These are phyloP conservation scores for Chymomyza costata DNA, from an alignment of 1,140 invertebrate genomes.

Conservation along the genomic window DNA sequence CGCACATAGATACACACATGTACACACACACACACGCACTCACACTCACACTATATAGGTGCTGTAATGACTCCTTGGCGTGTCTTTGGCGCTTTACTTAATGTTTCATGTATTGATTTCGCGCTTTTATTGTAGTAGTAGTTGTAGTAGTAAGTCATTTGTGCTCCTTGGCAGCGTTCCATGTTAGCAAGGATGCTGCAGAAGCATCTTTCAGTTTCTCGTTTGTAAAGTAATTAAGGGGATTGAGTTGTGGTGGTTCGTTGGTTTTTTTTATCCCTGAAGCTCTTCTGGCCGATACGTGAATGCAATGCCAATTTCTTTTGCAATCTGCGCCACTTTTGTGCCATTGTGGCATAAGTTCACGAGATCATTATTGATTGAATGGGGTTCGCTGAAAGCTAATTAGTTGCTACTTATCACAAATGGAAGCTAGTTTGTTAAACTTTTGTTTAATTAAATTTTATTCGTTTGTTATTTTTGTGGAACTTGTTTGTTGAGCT, in stretches of 20 bases:
- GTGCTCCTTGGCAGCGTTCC: slow-evolving; percentile 20
- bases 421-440: too few relatives aligned
- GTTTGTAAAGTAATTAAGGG: slow-evolving; percentile 60
- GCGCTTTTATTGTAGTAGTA: too few relatives aligned
- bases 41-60: slow-evolving; percentile 7
- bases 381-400: too few relatives aligned
- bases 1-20: too few relatives aligned
- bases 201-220: slow-evolving; percentile 27
- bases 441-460: too few relatives aligned
- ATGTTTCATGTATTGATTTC: slow-evolving; percentile 69
- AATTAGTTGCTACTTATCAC: too few relatives aligned
- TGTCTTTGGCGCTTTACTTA: slow-evolving; percentile 63
- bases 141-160: slow-evolving; percentile 1
- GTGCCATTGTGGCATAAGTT: too few relatives aligned
- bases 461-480: too few relatives aligned
- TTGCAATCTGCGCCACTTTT: too few relatives aligned
- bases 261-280: too few relatives aligned
- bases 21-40: slow-evolving; percentile 20
- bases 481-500: too few relatives aligned
- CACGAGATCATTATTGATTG: too few relatives aligned
- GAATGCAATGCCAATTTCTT: slow-evolving; percentile 69
- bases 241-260: slow-evolving; percentile 27
- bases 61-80: slow-evolving; percentile 65
- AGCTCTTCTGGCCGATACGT: slow-evolving; percentile 43
- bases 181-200: slow-evolving; percentile 8